A percentile compares a stretch with the other conserved stretches of the same genome.
phyloP scores from a whole-genome alignment of 2,113 vertebrate genomes.

The Excalfactoria chinensis region DNA sequence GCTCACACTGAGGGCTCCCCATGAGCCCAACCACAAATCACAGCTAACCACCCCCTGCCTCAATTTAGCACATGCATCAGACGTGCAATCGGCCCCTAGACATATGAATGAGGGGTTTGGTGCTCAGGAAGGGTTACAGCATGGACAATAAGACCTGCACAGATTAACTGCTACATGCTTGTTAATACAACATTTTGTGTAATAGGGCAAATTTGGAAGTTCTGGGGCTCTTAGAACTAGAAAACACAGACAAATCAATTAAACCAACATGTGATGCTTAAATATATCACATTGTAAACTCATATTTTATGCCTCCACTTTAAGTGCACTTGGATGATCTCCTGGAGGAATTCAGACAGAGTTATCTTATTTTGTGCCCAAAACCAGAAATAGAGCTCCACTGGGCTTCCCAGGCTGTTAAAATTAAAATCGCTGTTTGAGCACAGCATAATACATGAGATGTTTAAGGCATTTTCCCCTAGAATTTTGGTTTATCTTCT shows the following conservation, averaged over 20 bases:
- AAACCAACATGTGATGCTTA: conserved; percentile 73
- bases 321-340: conserved; percentile 77
- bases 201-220: conserved; percentile 60
- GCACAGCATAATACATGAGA: conserved; percentile 81
- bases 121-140: not conserved
- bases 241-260: conserved; percentile 76
- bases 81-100: not conserved
- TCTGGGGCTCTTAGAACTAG: conserved; percentile 53
- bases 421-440: conserved; percentile 83
- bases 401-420: conserved; percentile 80
- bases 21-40: not conserved
- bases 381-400: conserved; percentile 79
- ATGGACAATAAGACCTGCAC: rapidly evolving
- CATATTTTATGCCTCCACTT: conserved; percentile 78
- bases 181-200: not conserved
- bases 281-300: conserved; percentile 72
- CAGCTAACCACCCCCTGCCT: rapidly evolving
- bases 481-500: conserved; percentile 82
- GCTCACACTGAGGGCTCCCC: not conserved
- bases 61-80: rapidly evolving
- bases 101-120: not conserved
- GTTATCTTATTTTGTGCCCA: conserved; percentile 83
- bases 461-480: conserved; percentile 81
- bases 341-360: conserved; percentile 77
- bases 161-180: not conserved